Base-by-base conservation (phyloP, 2,797 vertebrate genomes). In the Fringilla coelebs region DNA sequence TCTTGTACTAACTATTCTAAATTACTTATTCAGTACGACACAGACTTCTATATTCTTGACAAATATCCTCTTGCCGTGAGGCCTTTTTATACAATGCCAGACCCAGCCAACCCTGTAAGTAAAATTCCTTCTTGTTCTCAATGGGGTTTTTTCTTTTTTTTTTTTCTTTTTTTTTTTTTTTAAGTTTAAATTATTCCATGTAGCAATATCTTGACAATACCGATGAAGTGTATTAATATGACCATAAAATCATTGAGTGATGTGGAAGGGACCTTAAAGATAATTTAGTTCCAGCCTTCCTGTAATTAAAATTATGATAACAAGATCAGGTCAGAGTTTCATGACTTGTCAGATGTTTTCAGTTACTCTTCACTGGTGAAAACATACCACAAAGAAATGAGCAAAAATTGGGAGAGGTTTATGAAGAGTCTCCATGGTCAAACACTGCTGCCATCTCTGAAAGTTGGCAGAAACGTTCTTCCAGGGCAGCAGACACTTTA, bases 41-140 rank as follows among this genome's bases (percentile, higher is more conserved):
- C 99, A 5, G 99, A 99, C 97, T 99, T 99, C 98, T 99, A 99
- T 67, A 98, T 99, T 95, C 98, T 99, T 98, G 99, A 99, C 97
- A 99, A 99, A 93, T 99, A 99, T 54, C 99, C 99, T 6, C 98
- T 99, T 98, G 98, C 99, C 94, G 99, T 99, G 88, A 98, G 99
- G 96, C 99, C 99, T 52, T 99, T 99, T 98, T 99, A 99, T 97
- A 99, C 99, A 22, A 99, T 99, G 99, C 99, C 99, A 55, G 99
- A 99, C 92, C 99, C 99, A 87, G 98, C 78, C 95, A 97, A 99
- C 96, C 97, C 98, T 38, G 99, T 99, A 97, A 99, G 99, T 98
- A 96, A 90, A 77, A 65, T 79, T 88, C 72, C 87, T 18, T 68
- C 3, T 28, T 85, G 24, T 54, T 84, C 9, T 49, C 54, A 52